Evolutionary conservation across 2,888 invertebrate genomes (phyloP).

Genomic region (Oscheius sp.): DNA sequence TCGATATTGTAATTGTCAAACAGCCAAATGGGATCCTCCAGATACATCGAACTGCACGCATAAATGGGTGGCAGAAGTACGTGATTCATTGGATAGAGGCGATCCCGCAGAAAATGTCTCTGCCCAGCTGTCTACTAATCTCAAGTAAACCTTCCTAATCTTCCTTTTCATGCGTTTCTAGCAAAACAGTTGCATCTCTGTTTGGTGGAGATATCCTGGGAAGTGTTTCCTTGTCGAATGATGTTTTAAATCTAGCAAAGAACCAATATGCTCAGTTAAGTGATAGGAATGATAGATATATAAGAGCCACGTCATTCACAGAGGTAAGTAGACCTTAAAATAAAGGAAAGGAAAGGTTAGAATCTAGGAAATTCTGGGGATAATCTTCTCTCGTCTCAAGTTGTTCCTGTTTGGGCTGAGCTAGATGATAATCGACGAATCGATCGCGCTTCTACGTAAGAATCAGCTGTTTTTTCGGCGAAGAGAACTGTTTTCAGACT

Average conservation of each 20-base stretch:
- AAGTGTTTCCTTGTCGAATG: constrained; percentile 40
- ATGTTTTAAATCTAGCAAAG: constrained; percentile 46
- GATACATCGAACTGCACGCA: constrained; percentile 56
- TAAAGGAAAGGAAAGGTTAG: constrained; percentile 25
- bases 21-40: constrained; percentile 49
- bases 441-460: constrained; percentile 39
- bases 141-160: constrained; percentile 34
- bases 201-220: constrained; percentile 57
- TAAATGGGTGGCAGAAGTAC: constrained; percentile 48
- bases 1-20: constrained; percentile 54
- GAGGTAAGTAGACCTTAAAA: constrained; percentile 26
- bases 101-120: constrained; percentile 49
- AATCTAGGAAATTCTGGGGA: constrained; percentile 59
- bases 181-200: constrained; percentile 38
- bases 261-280: constrained; percentile 42
- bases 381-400: constrained; percentile 44
- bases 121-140: constrained; percentile 34
- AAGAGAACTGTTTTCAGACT: constrained; percentile 28
- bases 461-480: background rate
- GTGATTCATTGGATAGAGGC: constrained; percentile 36
- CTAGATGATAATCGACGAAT: constrained; percentile 38
- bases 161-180: background rate
- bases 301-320: constrained; percentile 46
- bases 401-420: constrained; percentile 52
- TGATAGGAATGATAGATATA: constrained; percentile 43